Conservation (phyloP, 2,113 vertebrate genomes). For the Podarcis muralis region DNA sequence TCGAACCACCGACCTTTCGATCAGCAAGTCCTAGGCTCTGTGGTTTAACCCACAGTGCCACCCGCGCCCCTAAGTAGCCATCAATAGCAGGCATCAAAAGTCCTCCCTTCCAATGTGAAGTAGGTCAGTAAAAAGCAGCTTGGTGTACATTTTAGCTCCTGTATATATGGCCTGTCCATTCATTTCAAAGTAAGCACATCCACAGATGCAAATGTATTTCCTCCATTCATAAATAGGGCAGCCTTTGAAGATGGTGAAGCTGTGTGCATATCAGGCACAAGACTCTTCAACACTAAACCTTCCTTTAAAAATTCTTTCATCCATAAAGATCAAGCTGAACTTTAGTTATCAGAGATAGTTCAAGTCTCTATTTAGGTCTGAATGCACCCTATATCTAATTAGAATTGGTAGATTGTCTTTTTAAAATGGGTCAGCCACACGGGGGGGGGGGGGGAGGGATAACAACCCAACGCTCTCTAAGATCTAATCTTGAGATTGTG, state of each 20-base stretch:
- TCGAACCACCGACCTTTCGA: too few species aligned
- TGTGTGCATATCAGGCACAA: background rate
- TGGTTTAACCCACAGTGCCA: too few species aligned
- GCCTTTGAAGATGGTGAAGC: background rate
- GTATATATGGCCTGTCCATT: background rate
- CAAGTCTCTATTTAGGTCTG: slow-evolving; percentile 53
- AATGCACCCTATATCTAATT: slow-evolving; percentile 54
- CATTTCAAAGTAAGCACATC: background rate
- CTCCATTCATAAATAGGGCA: background rate
- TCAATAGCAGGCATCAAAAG: too few species aligned
- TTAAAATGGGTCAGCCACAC: slow-evolving; percentile 51
- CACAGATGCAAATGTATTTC: background rate
- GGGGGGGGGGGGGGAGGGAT: background rate
- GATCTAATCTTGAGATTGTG: slow-evolving; percentile 57
- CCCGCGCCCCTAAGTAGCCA: too few species aligned
- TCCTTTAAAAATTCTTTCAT: slow-evolving; percentile 41
- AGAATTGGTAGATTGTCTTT: slow-evolving; percentile 40
- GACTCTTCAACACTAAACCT: slow-evolving; percentile 38
- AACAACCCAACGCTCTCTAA: slow-evolving; percentile 1
- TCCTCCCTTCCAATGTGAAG: background rate
- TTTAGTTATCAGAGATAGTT: slow-evolving; percentile 46
- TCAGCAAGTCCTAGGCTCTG: too few species aligned
- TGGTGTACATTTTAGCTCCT: background rate
- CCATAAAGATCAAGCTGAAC: slow-evolving; percentile 47
- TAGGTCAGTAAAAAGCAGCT: background rate